phyloP scores from a whole-genome alignment of 2,797 vertebrate genomes.

The Bothrops alternatus region DNA sequence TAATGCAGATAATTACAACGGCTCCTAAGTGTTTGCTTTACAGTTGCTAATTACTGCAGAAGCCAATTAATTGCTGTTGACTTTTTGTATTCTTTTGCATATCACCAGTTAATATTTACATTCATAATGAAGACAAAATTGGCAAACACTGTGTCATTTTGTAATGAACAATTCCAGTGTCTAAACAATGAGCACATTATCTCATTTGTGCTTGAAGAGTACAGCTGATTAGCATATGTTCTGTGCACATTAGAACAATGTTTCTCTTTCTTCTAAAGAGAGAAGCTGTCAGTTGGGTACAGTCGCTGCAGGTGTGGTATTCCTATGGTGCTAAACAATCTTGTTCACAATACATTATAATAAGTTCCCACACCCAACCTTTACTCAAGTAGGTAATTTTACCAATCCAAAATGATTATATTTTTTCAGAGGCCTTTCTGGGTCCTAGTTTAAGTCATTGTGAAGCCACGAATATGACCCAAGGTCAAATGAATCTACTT shows the following conservation, averaged over 20 bases:
- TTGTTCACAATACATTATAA: slow-evolving; percentile 57
- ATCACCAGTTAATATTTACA: slow-evolving; percentile 87
- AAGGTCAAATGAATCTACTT: background rate
- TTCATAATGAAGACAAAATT: slow-evolving; percentile 90
- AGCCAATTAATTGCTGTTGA: slow-evolving; percentile 89
- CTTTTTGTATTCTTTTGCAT: slow-evolving; percentile 87
- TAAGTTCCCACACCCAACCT: background rate
- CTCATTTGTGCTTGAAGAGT: slow-evolving; percentile 81
- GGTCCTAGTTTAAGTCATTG: background rate
- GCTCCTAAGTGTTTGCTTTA: slow-evolving; percentile 86
- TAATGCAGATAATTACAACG: slow-evolving; percentile 83
- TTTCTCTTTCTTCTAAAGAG: slow-evolving; percentile 75
- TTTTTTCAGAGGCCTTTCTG: background rate
- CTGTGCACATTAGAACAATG: slow-evolving; percentile 70
- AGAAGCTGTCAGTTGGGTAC: slow-evolving; percentile 66
- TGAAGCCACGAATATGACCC: background rate
- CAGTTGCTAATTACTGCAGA: slow-evolving; percentile 86
- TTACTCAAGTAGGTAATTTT: background rate
- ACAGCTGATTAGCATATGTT: slow-evolving; percentile 84
- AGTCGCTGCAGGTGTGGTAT: slow-evolving; percentile 67
- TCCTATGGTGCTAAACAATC: slow-evolving; percentile 62
- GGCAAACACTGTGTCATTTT: slow-evolving; percentile 88
- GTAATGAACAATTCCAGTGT: slow-evolving; percentile 86
- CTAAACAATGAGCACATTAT: slow-evolving; percentile 86
- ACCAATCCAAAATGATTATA: background rate